Evolutionary conservation across 2,888 invertebrate genomes (phyloP), one percentile per base, ranked within the genome.

Genomic region (Acleris emargana): DNA sequence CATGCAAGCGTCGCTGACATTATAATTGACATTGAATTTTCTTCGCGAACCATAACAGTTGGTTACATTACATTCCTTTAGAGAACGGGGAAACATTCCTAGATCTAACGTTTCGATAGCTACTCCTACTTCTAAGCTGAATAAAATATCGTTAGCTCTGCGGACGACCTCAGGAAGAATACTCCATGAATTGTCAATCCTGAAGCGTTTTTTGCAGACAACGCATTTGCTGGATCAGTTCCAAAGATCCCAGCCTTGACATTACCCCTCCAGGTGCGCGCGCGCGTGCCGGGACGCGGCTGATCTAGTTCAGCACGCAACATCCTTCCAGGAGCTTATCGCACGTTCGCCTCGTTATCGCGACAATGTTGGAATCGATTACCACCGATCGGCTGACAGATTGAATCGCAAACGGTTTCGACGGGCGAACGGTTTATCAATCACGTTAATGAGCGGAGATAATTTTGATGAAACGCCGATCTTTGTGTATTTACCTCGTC

Each of bases 221-320:
- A 68, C 67, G 68, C 73, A 74, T 73, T 75, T 73, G 80, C 90
- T 90, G 91, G 89, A 91, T 83, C 79, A 77, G 72, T 84, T 90
- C 89, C 54, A 54, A 53, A 89, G 78, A 79, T 76, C 71, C 76
- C 84, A 88, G 86, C 91, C 91, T 91, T 91, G 91, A 91, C 91
- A 91, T 91, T 91, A 85, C n/a, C 45, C 76, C 71, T 86, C 84
- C 88, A 88, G 89, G 88, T 87, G 87, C 79, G 54, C 42, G 88
- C 87, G 87, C 79, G 54, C 42, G 78, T 74, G 79, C 81, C 77
- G 81, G 81, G 43, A 45, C 54, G 45, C 67, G 60, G 57, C 64
- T 75, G 72, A 76, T 77, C 78, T 75, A 82, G 83, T 81, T 83
- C 81, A 81, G 77, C 80, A 28, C 54, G 60, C 32, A 47, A 22